Evolutionary conservation across 1,140 invertebrate genomes (phyloP), one percentile per base, ranked within the genome.

Genomic region (Heterodera schachtii): DNA sequence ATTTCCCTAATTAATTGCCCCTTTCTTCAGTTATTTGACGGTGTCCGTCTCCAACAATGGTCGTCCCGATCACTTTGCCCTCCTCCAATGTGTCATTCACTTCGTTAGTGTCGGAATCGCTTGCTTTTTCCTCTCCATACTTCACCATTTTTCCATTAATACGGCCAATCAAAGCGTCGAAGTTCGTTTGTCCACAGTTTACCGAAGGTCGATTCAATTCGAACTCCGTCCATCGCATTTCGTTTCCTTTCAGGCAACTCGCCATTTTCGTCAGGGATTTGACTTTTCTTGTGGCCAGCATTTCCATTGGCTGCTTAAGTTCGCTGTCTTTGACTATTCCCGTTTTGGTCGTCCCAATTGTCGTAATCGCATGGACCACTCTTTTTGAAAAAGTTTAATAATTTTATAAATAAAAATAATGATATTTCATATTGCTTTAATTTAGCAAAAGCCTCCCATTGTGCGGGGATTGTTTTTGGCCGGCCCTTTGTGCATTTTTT

Each of bases 401-500:
- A 67, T 57, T 57, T 19, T n/a, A 79, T 31, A 47, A 31, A 31
- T 31, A 31, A 31, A 31, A 31, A 31, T 31, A 31, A 31, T 31
- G 31, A 31, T 31, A n/a, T 57, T n/a, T 79, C 5, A 75, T 75
- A 67, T 69, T 43, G 31, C 31, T 73, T 8, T 49, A 6, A 43
- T 71, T 73, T n/a, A 81, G 66, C 52, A 80, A 80, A 80, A 79
- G 6, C 47, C n/a, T 73, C 67, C 79, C 8, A 44, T 60, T 52
- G 41, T 60, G 70, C 43, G 71, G 7, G 52, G 31, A 19, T 70
- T 81, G n/a, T 64, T 60, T 57, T 49, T 81, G 43, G 70, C 80
- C 77, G 80, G 80, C 16, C 80, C 70, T 43, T 64, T 81, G 44
- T 75, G 70, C 57, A 8, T 80, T 41, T 80, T 80, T 41, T 81